Evolutionary conservation across 2,888 invertebrate species (phyloP).

Genomic region (Apomyelois bistriatella): DNA sequence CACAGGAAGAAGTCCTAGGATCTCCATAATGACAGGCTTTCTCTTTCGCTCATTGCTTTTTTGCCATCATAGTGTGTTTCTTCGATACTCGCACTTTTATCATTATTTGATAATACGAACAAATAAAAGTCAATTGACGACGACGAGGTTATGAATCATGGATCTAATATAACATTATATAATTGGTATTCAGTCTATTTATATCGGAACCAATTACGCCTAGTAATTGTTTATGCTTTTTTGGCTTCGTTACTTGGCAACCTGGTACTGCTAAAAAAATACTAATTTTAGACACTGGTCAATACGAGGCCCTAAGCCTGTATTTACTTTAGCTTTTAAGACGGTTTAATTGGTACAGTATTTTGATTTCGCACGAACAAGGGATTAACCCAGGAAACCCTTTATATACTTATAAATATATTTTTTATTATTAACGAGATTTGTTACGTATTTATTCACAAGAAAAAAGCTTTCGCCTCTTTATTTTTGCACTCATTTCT

Average conservation of each 20-base stretch:
- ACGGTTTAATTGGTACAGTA: neutral
- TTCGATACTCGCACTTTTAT: too few relatives aligned
- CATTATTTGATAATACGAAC: neutral
- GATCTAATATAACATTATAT: neutral
- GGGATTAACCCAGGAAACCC: neutral
- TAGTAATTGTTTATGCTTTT: neutral
- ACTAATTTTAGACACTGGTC: neutral
- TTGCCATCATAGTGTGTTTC: too few relatives aligned
- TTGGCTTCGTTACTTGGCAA: neutral
- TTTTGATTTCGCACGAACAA: neutral
- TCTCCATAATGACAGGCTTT: too few relatives aligned
- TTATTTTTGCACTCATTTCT: too few relatives aligned
- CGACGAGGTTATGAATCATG: neutral
- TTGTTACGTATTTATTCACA: too few relatives aligned
- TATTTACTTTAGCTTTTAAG: neutral
- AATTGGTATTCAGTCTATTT: constrained; percentile 3
- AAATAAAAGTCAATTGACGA: neutral
- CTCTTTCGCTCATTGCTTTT: too few relatives aligned
- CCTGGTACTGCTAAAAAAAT: neutral
- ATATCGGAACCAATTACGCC: neutral
- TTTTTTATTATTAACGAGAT: too few relatives aligned
- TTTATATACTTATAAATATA: too few relatives aligned
- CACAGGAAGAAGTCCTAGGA: too few relatives aligned
- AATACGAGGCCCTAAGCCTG: neutral
- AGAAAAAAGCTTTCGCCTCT: too few relatives aligned